These are phyloP conservation scores for Donacobius atricapilla DNA, from an alignment of 2,113 vertebrate species.

Conservation along the genomic window DNA sequence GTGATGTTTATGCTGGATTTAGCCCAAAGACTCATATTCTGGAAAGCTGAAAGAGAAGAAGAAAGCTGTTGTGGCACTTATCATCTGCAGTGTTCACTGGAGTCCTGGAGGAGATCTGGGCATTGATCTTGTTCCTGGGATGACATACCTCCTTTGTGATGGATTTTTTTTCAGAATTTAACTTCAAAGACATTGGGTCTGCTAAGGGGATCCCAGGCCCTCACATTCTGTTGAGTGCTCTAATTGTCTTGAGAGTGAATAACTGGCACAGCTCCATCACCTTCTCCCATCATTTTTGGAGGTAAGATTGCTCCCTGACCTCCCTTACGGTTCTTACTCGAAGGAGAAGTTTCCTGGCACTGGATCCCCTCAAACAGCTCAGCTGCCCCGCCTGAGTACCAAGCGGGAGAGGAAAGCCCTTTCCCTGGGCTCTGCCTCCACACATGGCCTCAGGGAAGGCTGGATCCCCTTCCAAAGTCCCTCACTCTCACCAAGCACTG, in stretches of 20 bases:
- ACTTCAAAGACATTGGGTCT: background rate
- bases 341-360: background rate
- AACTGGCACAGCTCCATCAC: background rate
- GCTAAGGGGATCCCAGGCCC: background rate
- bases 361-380: background rate
- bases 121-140: background rate
- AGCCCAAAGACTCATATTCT: background rate
- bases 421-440: background rate
- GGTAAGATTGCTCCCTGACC: background rate
- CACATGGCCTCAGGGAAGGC: background rate
- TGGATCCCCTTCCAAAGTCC: background rate
- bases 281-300: background rate
- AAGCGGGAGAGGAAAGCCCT: background rate
- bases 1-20: background rate
- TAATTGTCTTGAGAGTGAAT: background rate
- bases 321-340: background rate
- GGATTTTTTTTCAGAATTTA: background rate
- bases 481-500: accelerated
- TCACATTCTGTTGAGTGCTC: background rate
- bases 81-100: background rate
- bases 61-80: background rate
- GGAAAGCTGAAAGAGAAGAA: background rate
- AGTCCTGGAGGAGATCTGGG: background rate
- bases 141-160: background rate
- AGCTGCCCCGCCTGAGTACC: background rate